These are phyloP conservation scores for Sycobia sp. DNA, from an alignment of 1,140 invertebrate species.

Conservation along the genomic window DNA sequence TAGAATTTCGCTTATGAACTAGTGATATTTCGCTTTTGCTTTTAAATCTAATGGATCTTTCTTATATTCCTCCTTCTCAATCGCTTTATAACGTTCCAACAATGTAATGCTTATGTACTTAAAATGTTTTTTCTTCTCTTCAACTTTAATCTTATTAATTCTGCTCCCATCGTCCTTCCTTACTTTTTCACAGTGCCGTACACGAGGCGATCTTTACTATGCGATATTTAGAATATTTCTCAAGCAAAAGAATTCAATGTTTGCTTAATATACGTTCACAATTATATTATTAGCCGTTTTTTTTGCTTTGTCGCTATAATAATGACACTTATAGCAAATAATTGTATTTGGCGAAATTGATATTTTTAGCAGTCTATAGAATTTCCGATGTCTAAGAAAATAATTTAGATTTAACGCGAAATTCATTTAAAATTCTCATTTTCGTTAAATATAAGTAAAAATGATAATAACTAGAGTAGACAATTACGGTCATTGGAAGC, in stretches of 20 bases:
- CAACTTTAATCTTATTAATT: no score
- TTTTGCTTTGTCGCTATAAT: not conserved
- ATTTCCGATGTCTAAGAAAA: not conserved
- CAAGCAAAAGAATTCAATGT: constrained; percentile 12
- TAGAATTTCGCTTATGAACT: constrained; percentile 35
- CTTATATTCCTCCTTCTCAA: no score
- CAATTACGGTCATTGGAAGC: no score
- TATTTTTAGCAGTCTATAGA: constrained; percentile 30
- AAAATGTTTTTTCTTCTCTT: no score
- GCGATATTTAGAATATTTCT: not conserved
- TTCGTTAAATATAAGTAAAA: not conserved
- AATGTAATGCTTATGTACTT: no score
- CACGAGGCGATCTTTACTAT: no score
- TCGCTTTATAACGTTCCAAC: no score
- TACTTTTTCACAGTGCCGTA: no score
- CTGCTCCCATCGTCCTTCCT: no score
- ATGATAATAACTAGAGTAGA: constrained; percentile 7
- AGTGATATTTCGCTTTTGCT: constrained; percentile 40
- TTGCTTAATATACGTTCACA: constrained; percentile 6
- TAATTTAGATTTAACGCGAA: no score
- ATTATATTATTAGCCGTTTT: constrained; percentile 2
- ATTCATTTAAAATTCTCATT: not conserved
- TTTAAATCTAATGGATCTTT: no score
- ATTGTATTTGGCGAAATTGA: constrained; percentile 2
- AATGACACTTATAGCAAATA: not conserved